Percentiles rank a stretch among this genome's conserved stretches.
These are phyloP conservation scores for Zaprionus taronus DNA, from an alignment of 1,140 invertebrate genomes.

Conservation along the genomic window DNA sequence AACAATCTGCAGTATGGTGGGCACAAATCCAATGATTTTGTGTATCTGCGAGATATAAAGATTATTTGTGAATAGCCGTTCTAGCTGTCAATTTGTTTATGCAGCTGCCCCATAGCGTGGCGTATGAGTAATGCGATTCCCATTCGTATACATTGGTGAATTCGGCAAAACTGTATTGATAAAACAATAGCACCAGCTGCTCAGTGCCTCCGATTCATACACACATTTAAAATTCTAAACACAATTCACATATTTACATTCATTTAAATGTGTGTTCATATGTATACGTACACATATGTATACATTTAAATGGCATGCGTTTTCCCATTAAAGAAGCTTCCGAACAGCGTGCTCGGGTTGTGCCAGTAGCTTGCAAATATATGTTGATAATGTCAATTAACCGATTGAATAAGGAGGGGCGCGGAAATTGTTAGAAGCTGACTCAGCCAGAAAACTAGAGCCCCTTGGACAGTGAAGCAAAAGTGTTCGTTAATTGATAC, in stretches of 20 bases:
- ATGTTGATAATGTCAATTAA: conserved; percentile 79
- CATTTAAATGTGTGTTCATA: conserved; percentile 2
- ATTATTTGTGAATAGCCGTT: conserved; percentile 39
- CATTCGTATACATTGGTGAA: background rate
- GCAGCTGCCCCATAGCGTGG: conserved; percentile 53
- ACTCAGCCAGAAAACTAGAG: conserved; percentile 61
- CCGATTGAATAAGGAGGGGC: conserved; percentile 43
- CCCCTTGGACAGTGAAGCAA: conserved; percentile 50
- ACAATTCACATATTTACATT: conserved; percentile 31
- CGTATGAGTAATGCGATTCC: conserved; percentile 36
- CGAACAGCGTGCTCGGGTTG: conserved; percentile 6
- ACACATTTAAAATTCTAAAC: conserved; percentile 64
- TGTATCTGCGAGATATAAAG: conserved; percentile 88
- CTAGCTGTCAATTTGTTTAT: conserved; percentile 53
- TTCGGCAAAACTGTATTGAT: conserved; percentile 37
- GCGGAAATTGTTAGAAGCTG: conserved; percentile 73
- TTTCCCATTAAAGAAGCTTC: conserved; percentile 37
- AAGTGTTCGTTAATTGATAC: conserved; percentile 23
- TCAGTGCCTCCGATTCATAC: conserved; percentile 11
- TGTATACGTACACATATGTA: conserved; percentile 8
- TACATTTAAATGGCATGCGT: conserved; percentile 33
- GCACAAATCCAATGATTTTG: conserved; percentile 98
- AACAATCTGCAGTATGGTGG: conserved; percentile 95
- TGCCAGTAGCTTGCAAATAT: conserved; percentile 52
- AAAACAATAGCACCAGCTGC: conserved; percentile 38